Percentiles rank a stretch among this genome's conserved stretches.
Evolutionary conservation across 2,113 vertebrate species (phyloP).

Genomic region (Gorsachius goisagi): DNA sequence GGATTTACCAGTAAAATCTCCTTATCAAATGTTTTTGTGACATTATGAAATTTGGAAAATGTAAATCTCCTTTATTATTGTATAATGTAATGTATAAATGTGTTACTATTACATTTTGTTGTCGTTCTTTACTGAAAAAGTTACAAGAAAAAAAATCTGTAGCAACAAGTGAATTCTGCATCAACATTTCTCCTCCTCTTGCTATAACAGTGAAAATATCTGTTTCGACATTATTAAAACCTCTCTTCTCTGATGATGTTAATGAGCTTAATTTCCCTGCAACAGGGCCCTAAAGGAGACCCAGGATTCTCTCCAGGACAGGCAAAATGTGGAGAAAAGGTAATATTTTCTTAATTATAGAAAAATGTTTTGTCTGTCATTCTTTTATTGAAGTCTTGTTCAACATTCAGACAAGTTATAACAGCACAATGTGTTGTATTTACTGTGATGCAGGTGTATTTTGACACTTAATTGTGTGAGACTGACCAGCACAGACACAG

Average conservation of each 20-base stretch:
- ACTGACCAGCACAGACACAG: not conserved
- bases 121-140: not conserved
- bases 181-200: not conserved
- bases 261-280: not conserved
- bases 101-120: not conserved
- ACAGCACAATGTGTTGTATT: not conserved
- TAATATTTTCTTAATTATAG: conserved; percentile 58
- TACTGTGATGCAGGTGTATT: not conserved
- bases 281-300: conserved; percentile 92
- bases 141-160: not conserved
- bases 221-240: not conserved
- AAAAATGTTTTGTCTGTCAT: not conserved
- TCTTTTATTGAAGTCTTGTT: not conserved
- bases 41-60: not conserved
- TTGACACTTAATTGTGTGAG: not conserved
- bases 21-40: not conserved
- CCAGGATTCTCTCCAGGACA: conserved; percentile 89
- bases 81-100: too few species aligned
- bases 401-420: not conserved
- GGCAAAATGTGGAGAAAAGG: conserved; percentile 86
- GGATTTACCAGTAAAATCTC: not conserved
- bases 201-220: not conserved
- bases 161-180: not conserved
- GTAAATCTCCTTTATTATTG: not conserved
- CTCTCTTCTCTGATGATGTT: not conserved